These are phyloP conservation scores for Drosophila funebris DNA, from an alignment of 1,140 invertebrate genomes.

Conservation along the genomic window DNA sequence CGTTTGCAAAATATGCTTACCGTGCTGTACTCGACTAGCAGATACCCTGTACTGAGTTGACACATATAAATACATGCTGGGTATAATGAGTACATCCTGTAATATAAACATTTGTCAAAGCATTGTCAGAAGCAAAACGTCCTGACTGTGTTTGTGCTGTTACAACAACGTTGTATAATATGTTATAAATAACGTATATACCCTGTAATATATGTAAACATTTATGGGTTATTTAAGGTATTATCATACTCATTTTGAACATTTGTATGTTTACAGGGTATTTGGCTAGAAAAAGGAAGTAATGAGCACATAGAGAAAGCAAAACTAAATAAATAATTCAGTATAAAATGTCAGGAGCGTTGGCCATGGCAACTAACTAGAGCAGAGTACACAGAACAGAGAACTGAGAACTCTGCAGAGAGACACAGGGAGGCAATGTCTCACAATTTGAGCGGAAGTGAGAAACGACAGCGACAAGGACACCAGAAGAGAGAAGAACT, in stretches of 20 bases:
- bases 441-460: conserved; percentile 43
- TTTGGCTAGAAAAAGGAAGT: conserved; percentile 19
- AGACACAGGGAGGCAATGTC: conserved; percentile 20
- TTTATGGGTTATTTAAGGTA: too few relatives aligned
- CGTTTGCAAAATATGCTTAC: neutral
- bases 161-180: too few relatives aligned
- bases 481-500: neutral
- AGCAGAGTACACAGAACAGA: too few relatives aligned
- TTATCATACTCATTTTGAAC: neutral
- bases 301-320: conserved; percentile 43
- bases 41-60: neutral
- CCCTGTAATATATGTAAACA: too few relatives aligned
- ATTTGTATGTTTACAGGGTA: neutral
- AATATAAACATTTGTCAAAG: too few relatives aligned
- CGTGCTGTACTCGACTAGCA: neutral
- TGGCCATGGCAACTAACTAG: conserved; percentile 52
- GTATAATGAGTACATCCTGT: too few relatives aligned
- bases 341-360: conserved; percentile 75
- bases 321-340: conserved; percentile 81
- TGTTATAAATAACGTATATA: too few relatives aligned
- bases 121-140: too few relatives aligned
- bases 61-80: too few relatives aligned
- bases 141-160: too few relatives aligned
- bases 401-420: neutral
- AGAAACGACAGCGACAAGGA: conserved; percentile 40